Base-by-base conservation (phyloP, 2,797 vertebrate species). In the Tinamus major region DNA sequence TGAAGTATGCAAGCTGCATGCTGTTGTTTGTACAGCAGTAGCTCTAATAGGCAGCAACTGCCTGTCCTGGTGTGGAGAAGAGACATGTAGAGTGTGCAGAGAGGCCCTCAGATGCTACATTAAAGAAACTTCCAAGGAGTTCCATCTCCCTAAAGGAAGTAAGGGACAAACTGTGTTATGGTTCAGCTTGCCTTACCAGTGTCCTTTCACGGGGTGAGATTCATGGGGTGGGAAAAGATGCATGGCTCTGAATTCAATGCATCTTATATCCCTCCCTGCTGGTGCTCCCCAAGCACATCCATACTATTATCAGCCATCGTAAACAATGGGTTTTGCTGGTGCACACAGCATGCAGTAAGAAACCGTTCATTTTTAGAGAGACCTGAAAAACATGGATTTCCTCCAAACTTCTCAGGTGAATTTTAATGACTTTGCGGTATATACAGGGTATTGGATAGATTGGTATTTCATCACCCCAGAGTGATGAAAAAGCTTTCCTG, bases 41-140 rank as follows among this genome's bases (percentile, higher is more conserved):
- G 37, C 35, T 56, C n/a, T 26, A 48, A 56, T 0, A 3, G 72
- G 41, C 0, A 0, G 46, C n/a, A 68, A 23, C 0, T 0, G 41
- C 29, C 44, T 58, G 37, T 1, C 21, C 71, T 64, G n/a, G 70
- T 53, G 17, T 4, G 29, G 26, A 71, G 64, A 61, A 79, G 76
- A 63, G 31, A 23, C 12, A 13, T 9, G 13, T 23, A 14, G 59
- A 37, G 23, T 51, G 20, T 0, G 2, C 2, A 14, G 3, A 10
- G 48, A 62, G 27, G 48, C 19, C 37, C 39, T 5, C 21, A 14
- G 5, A 2, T 65, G 33, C 13, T 33, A 41, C 26, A 0, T 3
- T 10, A 33, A 58, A 37, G 79, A 81, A 88, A 44, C 19, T 62
- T 33, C 27, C 13, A 9, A 74, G 72, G 29, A 5, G 12, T 29